A percentile compares a stretch with the other conserved stretches of the same genome.
Conservation (phyloP, 2,888 invertebrate species). For the Dendrolimus pini region DNA sequence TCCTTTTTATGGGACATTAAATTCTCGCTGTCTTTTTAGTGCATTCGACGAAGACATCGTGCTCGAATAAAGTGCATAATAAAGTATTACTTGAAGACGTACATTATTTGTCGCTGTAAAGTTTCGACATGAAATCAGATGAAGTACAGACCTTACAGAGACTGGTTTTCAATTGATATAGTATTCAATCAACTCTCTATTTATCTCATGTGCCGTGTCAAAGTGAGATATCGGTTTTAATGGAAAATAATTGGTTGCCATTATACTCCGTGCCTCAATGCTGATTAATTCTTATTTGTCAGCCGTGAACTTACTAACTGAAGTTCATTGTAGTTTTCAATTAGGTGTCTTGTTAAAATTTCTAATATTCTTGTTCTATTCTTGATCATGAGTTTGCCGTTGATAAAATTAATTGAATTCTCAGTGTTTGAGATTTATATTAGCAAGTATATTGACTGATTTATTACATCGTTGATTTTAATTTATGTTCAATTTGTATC, state of each 20-base stretch:
- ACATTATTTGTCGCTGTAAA: background rate
- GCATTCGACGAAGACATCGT: background rate
- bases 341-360: slow-evolving; percentile 29
- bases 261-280: slow-evolving; percentile 13
- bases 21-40: background rate
- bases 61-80: background rate
- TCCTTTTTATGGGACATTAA: background rate
- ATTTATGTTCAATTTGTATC: slow-evolving; percentile 36
- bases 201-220: background rate
- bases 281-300: slow-evolving; percentile 29
- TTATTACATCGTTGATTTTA: slow-evolving; percentile 26
- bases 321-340: slow-evolving; percentile 45
- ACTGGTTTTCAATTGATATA: background rate
- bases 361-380: slow-evolving; percentile 25
- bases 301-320: slow-evolving; percentile 38
- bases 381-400: slow-evolving; percentile 3
- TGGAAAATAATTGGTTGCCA: slow-evolving; percentile 7
- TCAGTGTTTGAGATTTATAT: slow-evolving; percentile 15
- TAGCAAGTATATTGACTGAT: slow-evolving; percentile 26
- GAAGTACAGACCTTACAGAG: background rate
- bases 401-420: slow-evolving; percentile 11
- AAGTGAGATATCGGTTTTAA: background rate
- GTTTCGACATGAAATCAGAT: background rate
- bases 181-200: background rate
- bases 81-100: background rate